These are phyloP conservation scores for Isurus oxyrinchus DNA, from an alignment of 2,113 vertebrate genomes.

Conservation along the genomic window DNA sequence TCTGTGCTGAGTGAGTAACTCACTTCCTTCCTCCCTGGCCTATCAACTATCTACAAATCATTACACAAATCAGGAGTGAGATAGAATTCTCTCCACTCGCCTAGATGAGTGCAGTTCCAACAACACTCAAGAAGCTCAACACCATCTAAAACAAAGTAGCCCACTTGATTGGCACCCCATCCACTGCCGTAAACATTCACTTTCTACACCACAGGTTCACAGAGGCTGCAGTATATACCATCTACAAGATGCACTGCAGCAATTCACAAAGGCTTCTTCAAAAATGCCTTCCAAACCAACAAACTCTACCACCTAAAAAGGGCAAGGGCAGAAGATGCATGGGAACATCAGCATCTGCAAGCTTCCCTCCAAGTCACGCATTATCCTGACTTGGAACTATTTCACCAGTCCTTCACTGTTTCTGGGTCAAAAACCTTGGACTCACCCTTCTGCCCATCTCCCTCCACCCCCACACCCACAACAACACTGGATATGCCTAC, in stretches of 20 bases:
- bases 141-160: background rate
- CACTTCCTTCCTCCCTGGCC: too few species aligned
- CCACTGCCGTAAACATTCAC: background rate
- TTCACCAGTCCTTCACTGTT: background rate
- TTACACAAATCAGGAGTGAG: too few species aligned
- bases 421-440: background rate
- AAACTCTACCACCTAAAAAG: background rate
- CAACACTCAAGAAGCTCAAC: too few species aligned
- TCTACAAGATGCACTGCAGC: background rate
- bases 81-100: background rate
- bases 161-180: background rate
- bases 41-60: too few species aligned
- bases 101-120: background rate
- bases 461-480: background rate
- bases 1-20: too few species aligned
- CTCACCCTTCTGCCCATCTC: background rate
- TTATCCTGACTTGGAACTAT: background rate
- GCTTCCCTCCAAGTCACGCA: background rate
- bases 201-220: background rate
- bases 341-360: background rate
- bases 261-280: background rate
- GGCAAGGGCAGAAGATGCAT: background rate
- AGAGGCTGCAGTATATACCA: background rate
- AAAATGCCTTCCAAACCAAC: background rate
- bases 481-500: background rate